Percentiles rank a stretch among this genome's conserved stretches.
These are phyloP conservation scores for Tursiops truncatus DNA, from an alignment of 2,113 vertebrate genomes.

Conservation along the genomic window DNA sequence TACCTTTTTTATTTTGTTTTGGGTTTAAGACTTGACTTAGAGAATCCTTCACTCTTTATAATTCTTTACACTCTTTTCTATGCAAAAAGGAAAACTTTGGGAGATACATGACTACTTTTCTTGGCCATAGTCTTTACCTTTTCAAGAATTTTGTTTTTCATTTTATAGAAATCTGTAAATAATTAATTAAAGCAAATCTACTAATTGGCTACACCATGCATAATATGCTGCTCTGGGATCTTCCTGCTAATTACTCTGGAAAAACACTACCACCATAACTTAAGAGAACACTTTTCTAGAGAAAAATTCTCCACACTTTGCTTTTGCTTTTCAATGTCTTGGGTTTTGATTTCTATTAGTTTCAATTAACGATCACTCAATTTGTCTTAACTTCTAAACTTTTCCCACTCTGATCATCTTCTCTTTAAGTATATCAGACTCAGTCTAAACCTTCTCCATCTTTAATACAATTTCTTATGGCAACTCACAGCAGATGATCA, in stretches of 20 bases:
- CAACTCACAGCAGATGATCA: neutral
- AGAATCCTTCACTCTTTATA: neutral
- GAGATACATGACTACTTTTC: neutral
- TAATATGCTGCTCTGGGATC: neutral
- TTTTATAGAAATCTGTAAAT: neutral
- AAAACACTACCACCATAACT: neutral
- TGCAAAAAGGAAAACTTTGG: neutral
- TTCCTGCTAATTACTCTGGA: neutral
- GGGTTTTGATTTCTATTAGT: neutral
- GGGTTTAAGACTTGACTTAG: neutral
- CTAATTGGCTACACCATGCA: neutral
- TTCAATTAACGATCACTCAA: neutral
- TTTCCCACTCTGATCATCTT: neutral
- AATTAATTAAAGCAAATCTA: neutral
- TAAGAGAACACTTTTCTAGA: neutral
- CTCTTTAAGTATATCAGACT: neutral
- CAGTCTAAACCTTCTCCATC: neutral
- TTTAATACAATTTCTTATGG: neutral
- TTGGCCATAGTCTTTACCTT: neutral
- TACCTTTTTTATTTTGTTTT: neutral
- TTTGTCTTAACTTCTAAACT: neutral
- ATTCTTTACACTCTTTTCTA: neutral
- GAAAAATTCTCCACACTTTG: neutral
- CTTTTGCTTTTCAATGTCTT: neutral
- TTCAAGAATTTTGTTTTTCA: neutral